These are phyloP conservation scores for Drosophila pachea DNA, from an alignment of 1,140 invertebrate genomes.

Conservation along the genomic window DNA sequence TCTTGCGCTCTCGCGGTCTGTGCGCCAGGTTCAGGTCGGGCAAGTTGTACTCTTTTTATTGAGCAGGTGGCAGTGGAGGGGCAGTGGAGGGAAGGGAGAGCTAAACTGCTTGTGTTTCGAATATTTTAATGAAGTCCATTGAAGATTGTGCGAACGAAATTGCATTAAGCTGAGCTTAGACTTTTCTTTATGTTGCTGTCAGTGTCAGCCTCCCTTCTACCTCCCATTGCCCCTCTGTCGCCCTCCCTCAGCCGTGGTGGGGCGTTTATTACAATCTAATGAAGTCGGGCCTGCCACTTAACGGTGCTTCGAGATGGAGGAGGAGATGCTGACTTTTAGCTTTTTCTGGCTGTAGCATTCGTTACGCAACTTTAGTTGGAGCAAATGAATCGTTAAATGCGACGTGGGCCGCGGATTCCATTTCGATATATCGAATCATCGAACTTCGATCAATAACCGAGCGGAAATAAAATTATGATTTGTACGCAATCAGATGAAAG, in stretches of 20 bases:
- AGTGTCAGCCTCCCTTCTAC: slow-evolving; percentile 36
- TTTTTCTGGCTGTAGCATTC: slow-evolving; percentile 11
- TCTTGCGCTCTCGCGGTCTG: slow-evolving; percentile 3
- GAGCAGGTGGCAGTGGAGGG: not conserved
- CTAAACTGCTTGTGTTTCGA: slow-evolving; percentile 75
- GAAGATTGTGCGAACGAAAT: slow-evolving; percentile 75
- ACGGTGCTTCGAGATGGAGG: slow-evolving; percentile 53
- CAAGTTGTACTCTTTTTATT: slow-evolving; percentile 53
- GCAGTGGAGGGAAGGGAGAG: not conserved
- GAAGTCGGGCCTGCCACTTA: slow-evolving; percentile 76
- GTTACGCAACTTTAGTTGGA: slow-evolving; percentile 42
- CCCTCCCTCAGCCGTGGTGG: slow-evolving; percentile 24
- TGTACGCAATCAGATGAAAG: not conserved
- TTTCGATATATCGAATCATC: not conserved
- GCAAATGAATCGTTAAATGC: slow-evolving; percentile 51
- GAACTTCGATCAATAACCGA: not conserved
- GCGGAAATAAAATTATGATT: not conserved
- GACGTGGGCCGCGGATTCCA: not conserved
- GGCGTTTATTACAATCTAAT: slow-evolving; percentile 77
- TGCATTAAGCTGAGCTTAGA: slow-evolving; percentile 72
- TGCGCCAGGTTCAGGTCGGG: slow-evolving; percentile 53
- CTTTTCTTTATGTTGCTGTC: slow-evolving; percentile 71
- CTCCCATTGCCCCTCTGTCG: not conserved
- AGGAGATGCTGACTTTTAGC: slow-evolving; percentile 30
- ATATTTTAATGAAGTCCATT: slow-evolving; percentile 77